Evolutionary conservation across 1,140 invertebrate genomes (phyloP), one percentile per base, ranked within the genome.

Genomic region (Drosophila pandora): DNA sequence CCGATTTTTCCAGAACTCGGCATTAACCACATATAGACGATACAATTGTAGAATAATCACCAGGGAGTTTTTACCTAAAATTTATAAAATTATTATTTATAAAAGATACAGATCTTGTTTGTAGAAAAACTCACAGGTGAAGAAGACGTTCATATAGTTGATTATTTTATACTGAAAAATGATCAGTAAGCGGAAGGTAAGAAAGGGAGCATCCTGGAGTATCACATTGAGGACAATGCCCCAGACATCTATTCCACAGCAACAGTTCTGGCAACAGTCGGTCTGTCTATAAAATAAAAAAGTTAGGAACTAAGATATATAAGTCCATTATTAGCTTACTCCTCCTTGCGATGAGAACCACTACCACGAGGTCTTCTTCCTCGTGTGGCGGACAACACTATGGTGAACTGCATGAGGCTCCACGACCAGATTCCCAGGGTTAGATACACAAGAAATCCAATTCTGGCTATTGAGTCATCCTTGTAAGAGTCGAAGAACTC

Each of bases 401-500:
- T 95, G 0, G 97, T 97, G 90, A 98, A 98, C 92, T 98, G 97
- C 92, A 98, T 94, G 12, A 98, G 92, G 34, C 96, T 97, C 96
- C 97, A 96, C 1, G 97, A 96, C 96, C 96, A 97, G 60, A 97
- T 97, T 0, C 95, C 95, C 64, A 97, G 92, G 0, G 96, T 97
- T 0, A 97, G 92, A 30, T 95, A 93, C 0, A 96, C 96, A 2
- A 97, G 92, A 3, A 96, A 93, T 2, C 94, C 94, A 76, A 96
- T 95, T 0, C 93, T 92, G 0, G 95, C 95, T 30, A 97, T 95
- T 69, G 94, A 95, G 50, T 96, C 95, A 78, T 97, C 96, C 92
- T 97, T 97, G 92, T 98, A 98, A 0, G 97, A 97, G 90, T 98
- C 97, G 91, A 98, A 98, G 91, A 99, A 98, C 92, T 99, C 97